Evolutionary conservation across 2,888 invertebrate species (phyloP), one percentile per base, ranked within the genome.

Genomic region (Operophtera brumata): DNA sequence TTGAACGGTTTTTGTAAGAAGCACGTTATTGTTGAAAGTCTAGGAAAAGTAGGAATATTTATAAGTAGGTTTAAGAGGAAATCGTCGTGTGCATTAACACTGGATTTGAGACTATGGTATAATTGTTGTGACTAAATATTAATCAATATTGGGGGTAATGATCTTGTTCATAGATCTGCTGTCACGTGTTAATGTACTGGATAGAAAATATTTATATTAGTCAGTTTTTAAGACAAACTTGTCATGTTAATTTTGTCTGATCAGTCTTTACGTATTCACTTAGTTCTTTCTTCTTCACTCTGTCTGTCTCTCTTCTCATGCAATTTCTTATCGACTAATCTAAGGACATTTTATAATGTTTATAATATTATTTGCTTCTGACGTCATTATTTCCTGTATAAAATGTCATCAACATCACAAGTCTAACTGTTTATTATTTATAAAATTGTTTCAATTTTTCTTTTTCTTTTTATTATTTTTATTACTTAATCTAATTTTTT

Each of bases 11-110:
- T 61, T 54, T 48, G 49, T 55, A 55, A 57, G 42, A 61, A 57
- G 55, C 62, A 67, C 59, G 50, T 66, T 64, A 59, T 61, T 65
- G 65, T 69, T 67, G 63, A 62, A 63, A 57, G 57, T 62, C 49
- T 69, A 62, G 60, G 54, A 58, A 57, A 40, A 12, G 54, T 66
- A 65, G 65, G 51, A 11, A 12, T 62, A 61, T 52, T 49, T 46
- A 40, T 57, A 63, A 44, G 9, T 66, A 63, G 54, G 48, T 44
- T 28, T 48, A 51, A 41, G 26, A 28, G 9, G 8, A 13, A 35
- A 48, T 55, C 54, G 43, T 59, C 55, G 43, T 55, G 59, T 59
- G 13, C 43, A 55, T 12, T 45, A 55, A 43, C 42, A 55, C 13
- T 52, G 44, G 41, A 32, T 35, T 32, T 25, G 11, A 11, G 11